Conservation (phyloP, 2,888 invertebrate genomes). For the Stratiomys singularior region DNA sequence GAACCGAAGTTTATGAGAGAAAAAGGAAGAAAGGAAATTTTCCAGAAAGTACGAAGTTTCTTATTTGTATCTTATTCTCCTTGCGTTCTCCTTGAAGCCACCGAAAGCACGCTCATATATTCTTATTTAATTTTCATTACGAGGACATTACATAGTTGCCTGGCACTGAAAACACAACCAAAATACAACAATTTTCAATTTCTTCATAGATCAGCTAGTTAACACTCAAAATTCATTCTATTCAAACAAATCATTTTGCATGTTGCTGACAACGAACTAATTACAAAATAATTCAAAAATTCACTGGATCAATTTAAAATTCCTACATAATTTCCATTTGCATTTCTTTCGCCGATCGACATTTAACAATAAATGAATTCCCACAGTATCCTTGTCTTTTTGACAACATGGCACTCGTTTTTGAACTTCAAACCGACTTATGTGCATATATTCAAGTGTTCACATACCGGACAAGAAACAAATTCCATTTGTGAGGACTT, state of each 20-base stretch:
- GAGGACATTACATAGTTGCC: too few species aligned
- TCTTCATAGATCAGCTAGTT: too few species aligned
- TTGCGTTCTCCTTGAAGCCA: too few species aligned
- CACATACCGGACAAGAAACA: slow-evolving; percentile 43
- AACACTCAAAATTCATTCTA: too few species aligned
- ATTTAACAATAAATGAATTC: slow-evolving; percentile 36
- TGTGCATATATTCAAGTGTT: slow-evolving; percentile 22
- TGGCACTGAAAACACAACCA: too few species aligned
- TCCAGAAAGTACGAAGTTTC: too few species aligned
- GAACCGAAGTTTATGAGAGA: too few species aligned
- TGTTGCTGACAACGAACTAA: slow-evolving; percentile 18
- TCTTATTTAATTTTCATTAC: too few species aligned
- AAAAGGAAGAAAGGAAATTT: too few species aligned
- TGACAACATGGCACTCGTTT: not conserved
- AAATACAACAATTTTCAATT: too few species aligned
- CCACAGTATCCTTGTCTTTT: slow-evolving; percentile 18
- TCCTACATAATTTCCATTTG: slow-evolving; percentile 31
- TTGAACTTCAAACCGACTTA: not conserved
- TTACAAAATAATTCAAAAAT: slow-evolving; percentile 3
- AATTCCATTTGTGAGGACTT: slow-evolving; percentile 50
- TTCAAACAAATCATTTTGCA: not conserved
- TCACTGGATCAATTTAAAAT: slow-evolving; percentile 7
- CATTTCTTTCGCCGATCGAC: slow-evolving; percentile 11
- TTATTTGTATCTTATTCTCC: too few species aligned
- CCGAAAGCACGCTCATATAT: too few species aligned